Evolutionary conservation across 92 coral and sea anemone genomes (phyloP).

Genomic region (Nematostella vectensis): DNA sequence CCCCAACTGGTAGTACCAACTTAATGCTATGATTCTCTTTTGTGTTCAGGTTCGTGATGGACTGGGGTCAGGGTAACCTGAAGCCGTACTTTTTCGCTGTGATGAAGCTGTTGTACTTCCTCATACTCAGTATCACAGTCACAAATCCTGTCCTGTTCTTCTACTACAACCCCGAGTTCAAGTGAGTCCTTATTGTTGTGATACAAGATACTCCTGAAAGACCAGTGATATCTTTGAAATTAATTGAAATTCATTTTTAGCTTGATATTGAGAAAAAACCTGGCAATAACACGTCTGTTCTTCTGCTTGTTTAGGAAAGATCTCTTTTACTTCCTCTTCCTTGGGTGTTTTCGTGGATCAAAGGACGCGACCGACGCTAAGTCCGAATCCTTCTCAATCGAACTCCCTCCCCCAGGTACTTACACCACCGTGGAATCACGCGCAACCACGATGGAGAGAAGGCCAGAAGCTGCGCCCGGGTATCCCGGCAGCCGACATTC

Average conservation of each 20-base stretch:
- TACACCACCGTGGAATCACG: constrained; percentile 11
- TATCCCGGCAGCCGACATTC: constrained; percentile 17
- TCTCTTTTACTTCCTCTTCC: constrained; percentile 19
- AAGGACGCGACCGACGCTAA: constrained; percentile 12
- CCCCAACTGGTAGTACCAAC: no score
- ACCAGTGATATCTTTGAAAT: no score
- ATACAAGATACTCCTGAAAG: background rate
- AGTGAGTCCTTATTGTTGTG: background rate
- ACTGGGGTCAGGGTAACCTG: constrained; percentile 31
- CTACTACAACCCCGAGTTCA: constrained; percentile 63
- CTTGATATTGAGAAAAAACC: constrained; percentile 1
- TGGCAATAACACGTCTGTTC: background rate
- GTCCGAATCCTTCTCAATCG: constrained; percentile 28
- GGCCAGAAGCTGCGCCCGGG: constrained; percentile 19
- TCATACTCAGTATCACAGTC: constrained; percentile 69
- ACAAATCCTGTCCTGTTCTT: constrained; percentile 80
- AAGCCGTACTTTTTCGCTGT: constrained; percentile 48
- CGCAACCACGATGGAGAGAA: constrained; percentile 15
- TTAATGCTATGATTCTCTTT: no score
- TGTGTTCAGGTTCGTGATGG: constrained; percentile 45
- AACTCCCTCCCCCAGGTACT: constrained; percentile 32
- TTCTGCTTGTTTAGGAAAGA: background rate
- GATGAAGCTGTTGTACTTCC: constrained; percentile 38
- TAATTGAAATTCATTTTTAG: no score
- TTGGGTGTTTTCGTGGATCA: background rate